phyloP scores from a whole-genome alignment of 1,140 invertebrate genomes.

The Odontomachus brunneus region DNA sequence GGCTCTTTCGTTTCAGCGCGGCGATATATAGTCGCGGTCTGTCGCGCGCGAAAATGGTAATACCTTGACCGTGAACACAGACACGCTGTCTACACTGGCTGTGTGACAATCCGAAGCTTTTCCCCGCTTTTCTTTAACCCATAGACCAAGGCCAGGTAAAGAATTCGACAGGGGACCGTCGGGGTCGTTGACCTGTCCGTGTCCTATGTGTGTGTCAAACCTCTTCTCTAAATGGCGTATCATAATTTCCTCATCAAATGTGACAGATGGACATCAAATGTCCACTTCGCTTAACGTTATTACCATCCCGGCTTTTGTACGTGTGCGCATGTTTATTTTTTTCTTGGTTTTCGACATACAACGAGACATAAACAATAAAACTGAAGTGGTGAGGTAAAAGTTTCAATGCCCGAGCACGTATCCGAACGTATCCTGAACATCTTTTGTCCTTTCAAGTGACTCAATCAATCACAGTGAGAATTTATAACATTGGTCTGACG shows the following conservation, averaged over 20 bases:
- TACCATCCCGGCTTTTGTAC: not conserved
- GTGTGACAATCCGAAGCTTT: no score
- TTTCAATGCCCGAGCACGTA: no score
- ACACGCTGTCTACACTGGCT: no score
- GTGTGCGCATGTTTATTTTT: no score
- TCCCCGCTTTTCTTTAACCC: slow-evolving; percentile 9
- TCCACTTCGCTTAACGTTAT: not conserved
- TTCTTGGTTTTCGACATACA: no score
- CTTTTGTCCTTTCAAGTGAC: no score
- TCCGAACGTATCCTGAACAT: no score
- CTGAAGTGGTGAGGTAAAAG: no score
- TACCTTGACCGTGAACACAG: slow-evolving; percentile 56
- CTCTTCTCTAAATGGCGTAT: slow-evolving; percentile 27
- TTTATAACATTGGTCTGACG: no score
- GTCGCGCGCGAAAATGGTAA: slow-evolving; percentile 67
- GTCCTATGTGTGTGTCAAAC: slow-evolving; percentile 27
- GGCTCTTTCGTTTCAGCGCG: slow-evolving; percentile 79
- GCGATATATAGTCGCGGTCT: slow-evolving; percentile 45
- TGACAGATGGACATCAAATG: no score
- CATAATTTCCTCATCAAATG: slow-evolving; percentile 22
- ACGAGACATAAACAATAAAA: no score
- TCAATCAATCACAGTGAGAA: no score
- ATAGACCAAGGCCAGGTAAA: slow-evolving; percentile 9
- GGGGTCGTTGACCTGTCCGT: slow-evolving; percentile 12
- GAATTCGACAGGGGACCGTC: not conserved